Evolutionary conservation across 1,140 invertebrate species (phyloP).

Genomic region (Pseudomyrmex flavicornis): DNA sequence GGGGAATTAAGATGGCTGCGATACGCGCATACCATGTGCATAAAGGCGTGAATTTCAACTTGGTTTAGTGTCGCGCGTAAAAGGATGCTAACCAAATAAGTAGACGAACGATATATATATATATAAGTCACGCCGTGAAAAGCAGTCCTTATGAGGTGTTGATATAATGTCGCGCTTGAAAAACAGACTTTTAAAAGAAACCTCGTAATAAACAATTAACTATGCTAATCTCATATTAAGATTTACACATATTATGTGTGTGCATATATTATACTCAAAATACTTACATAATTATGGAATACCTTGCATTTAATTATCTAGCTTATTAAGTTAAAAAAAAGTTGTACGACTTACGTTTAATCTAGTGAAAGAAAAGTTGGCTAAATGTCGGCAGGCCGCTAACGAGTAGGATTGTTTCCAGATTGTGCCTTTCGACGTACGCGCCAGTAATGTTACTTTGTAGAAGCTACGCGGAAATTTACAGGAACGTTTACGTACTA

Average conservation of each 20-base stretch:
- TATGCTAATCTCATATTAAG: background rate
- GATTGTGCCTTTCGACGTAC: conserved; percentile 37
- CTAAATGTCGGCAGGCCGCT: background rate
- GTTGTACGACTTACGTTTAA: background rate
- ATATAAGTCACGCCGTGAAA: background rate
- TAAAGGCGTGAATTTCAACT: conserved; percentile 54
- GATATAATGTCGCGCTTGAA: background rate
- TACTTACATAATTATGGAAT: background rate
- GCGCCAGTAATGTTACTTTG: conserved; percentile 24
- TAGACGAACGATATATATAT: conserved; percentile 29
- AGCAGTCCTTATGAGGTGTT: background rate
- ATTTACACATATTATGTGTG: too few relatives aligned
- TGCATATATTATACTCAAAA: background rate
- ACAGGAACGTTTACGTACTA: conserved; percentile 68
- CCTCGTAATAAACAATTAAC: background rate
- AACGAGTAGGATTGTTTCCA: conserved; percentile 4
- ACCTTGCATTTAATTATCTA: background rate
- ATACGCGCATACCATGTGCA: conserved; percentile 73
- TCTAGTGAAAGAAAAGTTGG: background rate
- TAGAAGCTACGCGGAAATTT: conserved; percentile 55
- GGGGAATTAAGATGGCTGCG: conserved; percentile 83
- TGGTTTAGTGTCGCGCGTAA: conserved; percentile 20
- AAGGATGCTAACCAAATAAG: conserved; percentile 40
- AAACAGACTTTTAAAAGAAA: background rate
- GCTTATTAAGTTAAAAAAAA: background rate